These are phyloP conservation scores for Brachylomia viminalis DNA, from an alignment of 2,888 invertebrate species.

Conservation along the genomic window DNA sequence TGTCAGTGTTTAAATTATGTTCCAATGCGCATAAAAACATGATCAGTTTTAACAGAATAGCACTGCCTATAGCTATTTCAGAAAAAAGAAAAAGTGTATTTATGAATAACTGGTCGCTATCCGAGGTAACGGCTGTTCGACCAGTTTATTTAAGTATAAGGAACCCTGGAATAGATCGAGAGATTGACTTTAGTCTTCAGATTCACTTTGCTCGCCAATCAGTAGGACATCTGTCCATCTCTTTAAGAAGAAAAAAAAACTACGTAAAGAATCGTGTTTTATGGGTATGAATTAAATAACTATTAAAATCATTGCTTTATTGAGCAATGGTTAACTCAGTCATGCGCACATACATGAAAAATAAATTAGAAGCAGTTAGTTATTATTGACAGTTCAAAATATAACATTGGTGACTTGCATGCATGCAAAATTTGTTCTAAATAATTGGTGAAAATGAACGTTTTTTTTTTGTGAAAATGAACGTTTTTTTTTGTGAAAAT, in stretches of 20 bases:
- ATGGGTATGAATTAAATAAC: neutral
- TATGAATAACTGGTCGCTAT: neutral
- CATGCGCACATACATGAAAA: neutral
- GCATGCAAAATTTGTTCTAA: neutral
- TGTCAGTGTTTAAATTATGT: neutral
- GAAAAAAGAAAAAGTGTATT: neutral
- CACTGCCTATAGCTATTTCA: neutral
- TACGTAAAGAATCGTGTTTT: neutral
- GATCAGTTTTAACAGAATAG: neutral
- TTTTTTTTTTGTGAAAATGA: neutral
- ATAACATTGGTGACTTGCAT: neutral
- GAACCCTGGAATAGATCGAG: constrained; percentile 11
- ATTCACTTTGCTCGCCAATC: constrained; percentile 34
- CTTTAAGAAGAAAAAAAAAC: neutral
- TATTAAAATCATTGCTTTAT: neutral
- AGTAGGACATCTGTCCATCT: constrained; percentile 5
- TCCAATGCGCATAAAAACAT: neutral
- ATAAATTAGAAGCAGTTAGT: constrained; percentile 22
- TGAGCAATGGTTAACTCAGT: constrained; percentile 20
- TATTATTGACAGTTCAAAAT: constrained; percentile 18
- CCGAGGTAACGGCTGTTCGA: neutral
- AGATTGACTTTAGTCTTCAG: constrained; percentile 18
- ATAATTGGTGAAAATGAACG: neutral
- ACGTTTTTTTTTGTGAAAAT: too few relatives aligned
- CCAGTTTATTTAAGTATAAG: constrained; percentile 28